Base-by-base conservation (phyloP, 2,113 vertebrate genomes). In the Clarias macrocephalus region DNA sequence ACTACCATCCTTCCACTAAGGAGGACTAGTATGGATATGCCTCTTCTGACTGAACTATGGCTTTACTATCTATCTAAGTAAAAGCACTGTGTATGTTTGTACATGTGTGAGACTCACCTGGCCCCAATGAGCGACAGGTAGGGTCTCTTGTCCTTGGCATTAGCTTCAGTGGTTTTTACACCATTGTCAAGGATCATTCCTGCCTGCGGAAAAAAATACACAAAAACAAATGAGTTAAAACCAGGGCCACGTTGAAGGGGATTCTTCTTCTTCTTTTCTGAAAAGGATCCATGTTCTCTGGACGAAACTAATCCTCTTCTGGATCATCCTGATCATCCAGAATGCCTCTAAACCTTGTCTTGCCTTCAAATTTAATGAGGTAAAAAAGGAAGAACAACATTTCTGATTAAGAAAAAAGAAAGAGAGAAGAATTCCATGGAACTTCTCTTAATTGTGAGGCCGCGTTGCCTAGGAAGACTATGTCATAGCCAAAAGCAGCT, bases 151-250 rank as follows among this genome's bases (percentile, higher is more conserved):
- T 99, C 98, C 92, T 97, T 98, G 91, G 95, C 95, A 0, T 96
- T 97, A 15, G 98, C 97, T 90, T 95, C 91, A 0, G 97, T 99
- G 0, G 98, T 99, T 93, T 99, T 99, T 3, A 99, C 98, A 0
- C 98, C 98, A 0, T 99, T 97, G 92, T 99, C 98, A 0, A 99
- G 97, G 80, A 99, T 99, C 96, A 99, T 97, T 88, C 98, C 98
- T 68, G 98, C 98, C 98, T 99, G 90, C 48, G 79, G n/a, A 25
- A 86, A 73, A 84, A 33, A 73, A 84, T 57, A 48, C 28, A 82
- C 10, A 28, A 33, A 80, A 30, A 42, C 33, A 57, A 8, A 48
- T 66, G 60, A 54, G 25, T 57, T 25, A 59, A 54, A 79, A 60
- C 62, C 75, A 30, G 7, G 28, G 28, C 77, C 65, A 11, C 5